These are phyloP conservation scores for Leptobrachium leishanense DNA, from an alignment of 2,113 vertebrate species.

Conservation along the genomic window DNA sequence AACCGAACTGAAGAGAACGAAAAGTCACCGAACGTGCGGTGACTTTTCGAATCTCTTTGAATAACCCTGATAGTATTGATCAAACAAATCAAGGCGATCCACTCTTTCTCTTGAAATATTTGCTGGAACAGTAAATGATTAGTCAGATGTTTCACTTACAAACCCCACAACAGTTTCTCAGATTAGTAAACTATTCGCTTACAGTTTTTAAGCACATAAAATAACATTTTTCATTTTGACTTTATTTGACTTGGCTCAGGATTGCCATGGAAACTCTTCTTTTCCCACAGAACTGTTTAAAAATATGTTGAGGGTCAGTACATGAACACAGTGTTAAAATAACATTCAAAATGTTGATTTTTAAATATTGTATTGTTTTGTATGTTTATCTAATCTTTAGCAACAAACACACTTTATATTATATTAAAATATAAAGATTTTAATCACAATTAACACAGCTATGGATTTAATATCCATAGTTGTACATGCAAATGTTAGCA, in stretches of 20 bases:
- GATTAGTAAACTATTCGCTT: constrained; percentile 22
- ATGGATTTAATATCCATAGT: too few relatives aligned
- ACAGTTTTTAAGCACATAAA: constrained; percentile 25
- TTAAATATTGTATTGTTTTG: neutral
- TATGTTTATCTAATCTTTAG: constrained; percentile 4
- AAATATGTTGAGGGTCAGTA: constrained; percentile 38
- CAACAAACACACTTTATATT: neutral
- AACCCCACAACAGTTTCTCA: constrained; percentile 14
- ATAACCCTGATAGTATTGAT: neutral
- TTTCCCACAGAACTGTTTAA: constrained; percentile 40
- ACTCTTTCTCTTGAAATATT: neutral
- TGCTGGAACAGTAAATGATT: neutral
- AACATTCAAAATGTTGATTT: constrained; percentile 27
- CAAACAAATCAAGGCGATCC: neutral
- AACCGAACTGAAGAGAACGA: too few relatives aligned
- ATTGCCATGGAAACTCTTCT: constrained; percentile 14
- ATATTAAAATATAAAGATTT: neutral
- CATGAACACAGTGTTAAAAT: constrained; percentile 34
- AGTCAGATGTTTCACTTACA: neutral
- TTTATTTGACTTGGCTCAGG: constrained; percentile 36
- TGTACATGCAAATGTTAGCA: too few relatives aligned
- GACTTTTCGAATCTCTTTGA: too few relatives aligned
- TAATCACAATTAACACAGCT: too few relatives aligned
- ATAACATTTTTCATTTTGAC: constrained; percentile 35
- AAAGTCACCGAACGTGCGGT: too few relatives aligned